Base-by-base conservation (phyloP, 2,888 invertebrate species). In the Hybos culiciformis region DNA sequence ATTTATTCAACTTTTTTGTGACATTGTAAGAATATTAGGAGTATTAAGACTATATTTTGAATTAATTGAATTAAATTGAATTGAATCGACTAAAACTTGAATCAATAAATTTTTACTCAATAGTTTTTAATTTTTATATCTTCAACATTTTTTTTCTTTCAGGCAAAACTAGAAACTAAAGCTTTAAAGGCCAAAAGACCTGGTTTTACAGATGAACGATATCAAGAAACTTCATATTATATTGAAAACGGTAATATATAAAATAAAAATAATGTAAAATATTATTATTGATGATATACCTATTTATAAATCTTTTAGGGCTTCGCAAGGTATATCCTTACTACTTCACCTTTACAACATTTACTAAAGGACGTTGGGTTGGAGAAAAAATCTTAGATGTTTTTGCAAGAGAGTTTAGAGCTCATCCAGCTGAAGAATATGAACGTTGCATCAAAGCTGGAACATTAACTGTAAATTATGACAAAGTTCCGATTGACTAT, bases 261-360 rank as follows among this genome's bases (percentile, higher is more conserved):
- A n/a, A n/a, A n/a, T n/a, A n/a, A n/a, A n/a, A n/a, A n/a, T n/a
- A n/a, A n/a, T n/a, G n/a, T n/a, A n/a, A n/a, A n/a, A n/a, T n/a
- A n/a, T n/a, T n/a, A n/a, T n/a, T n/a, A 15, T 2, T 21, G 31
- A 17, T n/a, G n/a, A n/a, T n/a, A n/a, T n/a, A n/a, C n/a, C n/a
- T n/a, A n/a, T 24, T 37, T 9, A 21, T 23, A 15, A 23, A 18
- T 4, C n/a, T n/a, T 91, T 90, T 51, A n/a, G n/a, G n/a, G n/a
- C 75, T 93, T 56, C 74, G 93, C 53, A 94, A 94, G 73, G 92
- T 93, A 12, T 90, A 88, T 63, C 93, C 93, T 3, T 94, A 94
- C 70, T 86, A 87, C 69, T 93, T 88, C 72, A 88, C 87, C 47
- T 94, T 91, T 70, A 85, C 87, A 50, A 88, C 92, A 21, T 91